Conservation (phyloP, 2,797 vertebrate genomes). For the Gouania willdenowi region DNA sequence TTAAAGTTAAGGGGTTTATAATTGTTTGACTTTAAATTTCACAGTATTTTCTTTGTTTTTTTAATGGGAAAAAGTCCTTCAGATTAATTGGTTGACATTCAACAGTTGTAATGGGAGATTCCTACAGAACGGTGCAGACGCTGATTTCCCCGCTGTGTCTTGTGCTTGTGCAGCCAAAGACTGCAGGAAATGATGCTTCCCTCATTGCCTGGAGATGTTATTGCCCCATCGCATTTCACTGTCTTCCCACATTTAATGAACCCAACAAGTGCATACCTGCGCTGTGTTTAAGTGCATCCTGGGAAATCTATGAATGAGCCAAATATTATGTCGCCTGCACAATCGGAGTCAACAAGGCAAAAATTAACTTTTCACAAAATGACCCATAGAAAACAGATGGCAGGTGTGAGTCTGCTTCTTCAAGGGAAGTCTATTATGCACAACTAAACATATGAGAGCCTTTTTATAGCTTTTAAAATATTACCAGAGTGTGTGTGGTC, state of each 20-base stretch:
- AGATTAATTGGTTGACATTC: too few relatives aligned
- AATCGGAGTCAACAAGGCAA: too few relatives aligned
- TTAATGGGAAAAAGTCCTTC: too few relatives aligned
- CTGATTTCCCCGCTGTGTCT: constrained; percentile 4
- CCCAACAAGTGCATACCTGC: constrained; percentile 32
- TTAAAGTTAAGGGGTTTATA: too few relatives aligned
- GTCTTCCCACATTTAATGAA: constrained; percentile 27
- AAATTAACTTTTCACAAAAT: neutral
- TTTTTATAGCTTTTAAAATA: too few relatives aligned
- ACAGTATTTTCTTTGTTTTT: too few relatives aligned
- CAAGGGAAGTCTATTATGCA: too few relatives aligned
- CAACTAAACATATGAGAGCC: too few relatives aligned
- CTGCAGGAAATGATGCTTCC: constrained; percentile 4
- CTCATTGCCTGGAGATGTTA: constrained; percentile 25
- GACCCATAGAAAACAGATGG: neutral
- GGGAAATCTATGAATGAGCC: constrained; percentile 15
- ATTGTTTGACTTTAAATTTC: too few relatives aligned
- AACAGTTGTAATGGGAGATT: neutral
- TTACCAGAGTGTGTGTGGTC: neutral
- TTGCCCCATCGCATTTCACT: constrained; percentile 19
- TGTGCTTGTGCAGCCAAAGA: constrained; percentile 5
- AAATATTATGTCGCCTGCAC: neutral
- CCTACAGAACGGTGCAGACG: neutral
- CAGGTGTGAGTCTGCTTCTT: too few relatives aligned
- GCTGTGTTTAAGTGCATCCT: constrained; percentile 13